These are phyloP conservation scores for Malurus cyaneus DNA, from an alignment of 2,113 vertebrate species.

Conservation along the genomic window DNA sequence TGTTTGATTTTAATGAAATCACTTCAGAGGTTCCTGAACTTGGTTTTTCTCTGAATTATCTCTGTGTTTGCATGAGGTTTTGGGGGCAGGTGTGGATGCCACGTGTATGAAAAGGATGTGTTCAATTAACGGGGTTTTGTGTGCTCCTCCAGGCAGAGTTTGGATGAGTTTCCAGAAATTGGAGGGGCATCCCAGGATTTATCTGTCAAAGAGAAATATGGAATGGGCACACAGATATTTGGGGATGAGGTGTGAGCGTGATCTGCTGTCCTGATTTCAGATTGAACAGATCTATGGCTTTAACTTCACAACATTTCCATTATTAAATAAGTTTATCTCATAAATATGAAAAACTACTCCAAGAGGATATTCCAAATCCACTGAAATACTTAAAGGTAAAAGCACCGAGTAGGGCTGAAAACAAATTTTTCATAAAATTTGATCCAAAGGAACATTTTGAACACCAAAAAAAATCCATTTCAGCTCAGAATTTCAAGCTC, in stretches of 20 bases:
- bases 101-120: background rate
- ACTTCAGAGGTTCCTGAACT: background rate
- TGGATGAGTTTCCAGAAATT: background rate
- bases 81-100: background rate
- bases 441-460: background rate
- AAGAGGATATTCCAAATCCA: background rate
- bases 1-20: constrained; percentile 43
- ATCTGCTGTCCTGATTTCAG: background rate
- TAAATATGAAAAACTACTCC: background rate
- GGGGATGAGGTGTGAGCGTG: background rate
- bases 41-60: background rate
- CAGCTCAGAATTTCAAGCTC: background rate
- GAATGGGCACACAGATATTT: background rate
- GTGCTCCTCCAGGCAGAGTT: background rate
- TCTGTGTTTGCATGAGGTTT: background rate
- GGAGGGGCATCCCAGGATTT: background rate
- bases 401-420: background rate
- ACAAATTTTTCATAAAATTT: background rate
- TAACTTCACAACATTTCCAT: background rate
- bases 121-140: background rate
- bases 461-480: background rate
- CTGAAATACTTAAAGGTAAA: background rate
- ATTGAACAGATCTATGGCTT: background rate
- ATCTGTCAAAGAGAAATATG: background rate
- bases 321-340: background rate